Evolutionary conservation across 2,888 invertebrate genomes (phyloP), one percentile per base, ranked within the genome.

Genomic region (Notodonta dromedarius): DNA sequence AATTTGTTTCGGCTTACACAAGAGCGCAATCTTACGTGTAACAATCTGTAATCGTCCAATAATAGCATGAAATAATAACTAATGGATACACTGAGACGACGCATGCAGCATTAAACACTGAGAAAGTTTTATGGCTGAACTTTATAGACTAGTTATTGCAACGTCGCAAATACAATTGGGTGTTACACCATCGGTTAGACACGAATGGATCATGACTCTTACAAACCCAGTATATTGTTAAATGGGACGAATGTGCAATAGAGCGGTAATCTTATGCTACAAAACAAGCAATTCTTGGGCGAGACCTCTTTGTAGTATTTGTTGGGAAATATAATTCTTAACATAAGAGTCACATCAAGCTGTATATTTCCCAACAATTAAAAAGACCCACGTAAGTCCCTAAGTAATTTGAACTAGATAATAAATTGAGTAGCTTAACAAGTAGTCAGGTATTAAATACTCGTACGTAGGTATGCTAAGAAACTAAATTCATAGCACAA

Each of bases 11-110:
- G 72, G 70, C 71, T 80, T 77, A 66, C 76, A 75, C 73, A 75
- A 77, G 74, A 51, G 50, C 66, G 68, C 67, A 62, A 70, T 75
- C 69, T 67, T 66, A 77, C 73, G 70, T 66, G 70, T 74, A 73
- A 76, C 67, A 67, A 67, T 62, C 70, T 63, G 62, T 72, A 63
- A 67, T 76, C 68, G 62, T 65, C 78, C 78, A 83, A 77, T 82
- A 82, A 82, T 78, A 81, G 67, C 65, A 67, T 74, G 70, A 76
- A 80, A 82, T 80, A 80, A 79, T 76, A 69, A 73, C 42, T 56
- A 48, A 61, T 61, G 53, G 48, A 44, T 72, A 66, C 46, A 60
- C 51, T 48, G 56, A 61, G 57, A 11, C 50, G 51, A 63, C 57
- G 59, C 48, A 54, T 56, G 48, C 56, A 39, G 56, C 32, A 44